phyloP scores from a whole-genome alignment of 2,113 vertebrate genomes.

The Saimiri boliviensis region DNA sequence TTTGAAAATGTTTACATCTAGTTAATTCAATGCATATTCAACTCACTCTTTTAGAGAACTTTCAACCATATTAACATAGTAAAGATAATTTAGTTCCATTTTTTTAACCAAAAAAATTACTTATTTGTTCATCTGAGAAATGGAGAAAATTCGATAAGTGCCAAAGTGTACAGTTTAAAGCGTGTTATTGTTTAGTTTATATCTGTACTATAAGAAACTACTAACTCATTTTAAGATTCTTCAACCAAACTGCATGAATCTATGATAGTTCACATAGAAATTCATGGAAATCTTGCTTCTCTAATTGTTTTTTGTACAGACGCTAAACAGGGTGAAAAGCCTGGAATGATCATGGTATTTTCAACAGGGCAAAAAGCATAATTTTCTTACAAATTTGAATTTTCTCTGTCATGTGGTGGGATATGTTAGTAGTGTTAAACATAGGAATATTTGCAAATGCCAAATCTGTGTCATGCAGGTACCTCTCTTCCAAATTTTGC shows the following conservation, averaged over 20 bases:
- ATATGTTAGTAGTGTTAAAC: not conserved
- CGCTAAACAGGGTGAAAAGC: not conserved
- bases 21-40: not conserved
- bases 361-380: not conserved
- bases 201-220: not conserved
- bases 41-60: not conserved
- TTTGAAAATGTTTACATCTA: not conserved
- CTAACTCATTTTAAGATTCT: not conserved
- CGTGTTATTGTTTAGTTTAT: not conserved
- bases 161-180: not conserved
- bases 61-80: not conserved
- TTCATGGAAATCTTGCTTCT: not conserved
- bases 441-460: not conserved
- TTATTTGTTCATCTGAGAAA: constrained; percentile 51
- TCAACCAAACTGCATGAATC: not conserved
- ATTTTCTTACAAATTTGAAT: not conserved
- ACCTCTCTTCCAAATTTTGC: not conserved
- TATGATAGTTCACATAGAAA: not conserved
- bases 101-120: constrained; percentile 54
- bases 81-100: constrained; percentile 54
- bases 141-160: constrained; percentile 39
- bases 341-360: not conserved
- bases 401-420: not conserved
- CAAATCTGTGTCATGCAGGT: not conserved
- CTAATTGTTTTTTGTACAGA: not conserved